Base-by-base conservation (phyloP, 2,888 invertebrate genomes). In the Hecatera dysodea region DNA sequence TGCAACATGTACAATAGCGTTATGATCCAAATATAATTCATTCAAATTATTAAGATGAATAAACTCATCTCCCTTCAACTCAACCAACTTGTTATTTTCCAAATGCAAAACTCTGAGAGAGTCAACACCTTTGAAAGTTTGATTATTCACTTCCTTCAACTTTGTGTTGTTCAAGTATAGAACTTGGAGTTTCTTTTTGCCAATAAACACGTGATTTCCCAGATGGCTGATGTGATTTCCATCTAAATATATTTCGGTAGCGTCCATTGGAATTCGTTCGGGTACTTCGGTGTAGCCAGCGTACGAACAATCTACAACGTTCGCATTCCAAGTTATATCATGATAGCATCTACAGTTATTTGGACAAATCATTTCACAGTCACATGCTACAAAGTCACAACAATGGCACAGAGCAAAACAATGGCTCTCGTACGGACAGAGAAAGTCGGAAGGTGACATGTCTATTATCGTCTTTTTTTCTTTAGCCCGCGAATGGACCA, bases 351-450 rank as follows among this genome's bases (percentile, higher is more conserved):
- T 97, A 94, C 98, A 98, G 90, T 98, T 97, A 88, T 97, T 97
- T 59, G 98, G 98, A 92, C 98, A 98, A 84, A 98, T 98, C 98
- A 98, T 98, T 96, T 98, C 98, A 95, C 98, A 98, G 94, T 98
- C 98, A 93, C 98, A 98, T 63, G 98, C 98, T 88, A 98, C 98
- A 91, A 98, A 98, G 86, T 98, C 98, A 95, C 98, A 98, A 93
- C 98, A 98, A 92, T 98, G 98, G 92, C 98, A 98, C 24, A 98
- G 94, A n/a, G 98, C 97, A 90, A 98, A 98, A 95, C 98, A 98
- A 93, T 98, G 98, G 69, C 97, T 97, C 87, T 97, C 97, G 92
- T 98, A 98, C 29, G 97, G 97, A 91, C 98, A 98, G 84, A 98
- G 96, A 95, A 98, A 98, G 92, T 98, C 97, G 80, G 97, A 97